phyloP scores from a whole-genome alignment of 2,113 vertebrate genomes.

The Trogon surrucura region DNA sequence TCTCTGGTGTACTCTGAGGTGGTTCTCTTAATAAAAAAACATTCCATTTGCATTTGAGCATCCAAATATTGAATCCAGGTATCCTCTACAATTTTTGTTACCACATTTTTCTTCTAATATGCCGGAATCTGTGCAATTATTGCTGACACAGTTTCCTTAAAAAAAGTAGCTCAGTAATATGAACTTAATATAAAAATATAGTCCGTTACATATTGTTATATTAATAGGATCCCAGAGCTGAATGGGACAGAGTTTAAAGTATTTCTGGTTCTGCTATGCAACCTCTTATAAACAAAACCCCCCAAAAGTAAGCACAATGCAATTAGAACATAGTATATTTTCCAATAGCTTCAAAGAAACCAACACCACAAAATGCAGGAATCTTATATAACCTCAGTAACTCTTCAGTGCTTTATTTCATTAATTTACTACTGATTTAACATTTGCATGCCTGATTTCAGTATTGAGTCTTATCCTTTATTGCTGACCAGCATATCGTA shows the following conservation, averaged over 20 bases:
- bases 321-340: background rate
- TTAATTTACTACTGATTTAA: background rate
- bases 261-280: background rate
- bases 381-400: background rate
- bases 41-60: background rate
- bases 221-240: background rate
- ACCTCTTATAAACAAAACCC: background rate
- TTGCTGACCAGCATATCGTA: background rate
- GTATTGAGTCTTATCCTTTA: background rate
- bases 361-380: background rate
- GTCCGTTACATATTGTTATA: background rate
- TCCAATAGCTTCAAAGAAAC: background rate
- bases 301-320: background rate
- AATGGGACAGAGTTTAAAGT: background rate
- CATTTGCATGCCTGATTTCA: background rate
- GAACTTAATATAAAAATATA: background rate
- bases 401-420: background rate
- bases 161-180: background rate
- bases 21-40: background rate
- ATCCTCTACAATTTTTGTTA: background rate
- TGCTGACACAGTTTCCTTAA: background rate
- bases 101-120: background rate
- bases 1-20: background rate
- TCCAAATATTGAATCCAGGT: background rate
- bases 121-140: background rate